Evolutionary conservation across 2,888 invertebrate species (phyloP).

Genomic region (Cephus runcator): DNA sequence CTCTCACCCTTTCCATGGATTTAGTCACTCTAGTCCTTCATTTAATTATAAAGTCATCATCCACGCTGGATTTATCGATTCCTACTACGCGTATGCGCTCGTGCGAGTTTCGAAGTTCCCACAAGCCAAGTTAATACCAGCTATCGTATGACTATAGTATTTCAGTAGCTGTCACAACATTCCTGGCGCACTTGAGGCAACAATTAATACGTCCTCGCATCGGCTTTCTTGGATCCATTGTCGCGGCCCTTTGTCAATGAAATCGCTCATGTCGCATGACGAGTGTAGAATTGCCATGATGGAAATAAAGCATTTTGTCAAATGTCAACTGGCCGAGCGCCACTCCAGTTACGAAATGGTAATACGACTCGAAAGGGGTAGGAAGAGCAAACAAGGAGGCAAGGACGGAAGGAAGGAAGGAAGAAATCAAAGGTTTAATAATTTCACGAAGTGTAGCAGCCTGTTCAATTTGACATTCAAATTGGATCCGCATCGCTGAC

Average conservation of each 20-base stretch:
- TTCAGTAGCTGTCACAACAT: constrained; percentile 40
- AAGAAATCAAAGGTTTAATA: constrained; percentile 1
- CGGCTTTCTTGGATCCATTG: constrained; percentile 13
- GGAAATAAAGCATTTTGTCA: constrained; percentile 40
- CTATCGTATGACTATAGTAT: constrained; percentile 19
- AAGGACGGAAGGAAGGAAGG: neutral
- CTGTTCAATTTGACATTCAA: neutral
- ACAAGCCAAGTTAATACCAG: neutral
- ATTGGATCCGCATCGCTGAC: neutral
- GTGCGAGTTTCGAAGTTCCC: neutral
- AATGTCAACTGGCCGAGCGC: constrained; percentile 34
- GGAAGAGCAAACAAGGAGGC: neutral
- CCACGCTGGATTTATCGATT: neutral
- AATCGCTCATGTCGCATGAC: constrained; percentile 24
- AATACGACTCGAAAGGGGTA: constrained; percentile 24
- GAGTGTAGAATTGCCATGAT: constrained; percentile 34
- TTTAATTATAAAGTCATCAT: neutral
- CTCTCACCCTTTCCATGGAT: neutral
- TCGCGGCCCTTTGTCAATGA: constrained; percentile 22
- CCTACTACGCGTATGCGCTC: neutral
- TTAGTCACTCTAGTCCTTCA: neutral
- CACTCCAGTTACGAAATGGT: constrained; percentile 46
- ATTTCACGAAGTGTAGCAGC: neutral
- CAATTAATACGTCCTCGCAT: constrained; percentile 30
- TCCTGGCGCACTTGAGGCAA: constrained; percentile 23